Evolutionary conservation across 2,888 invertebrate species (phyloP).

Genomic region (Conus canariensis): DNA sequence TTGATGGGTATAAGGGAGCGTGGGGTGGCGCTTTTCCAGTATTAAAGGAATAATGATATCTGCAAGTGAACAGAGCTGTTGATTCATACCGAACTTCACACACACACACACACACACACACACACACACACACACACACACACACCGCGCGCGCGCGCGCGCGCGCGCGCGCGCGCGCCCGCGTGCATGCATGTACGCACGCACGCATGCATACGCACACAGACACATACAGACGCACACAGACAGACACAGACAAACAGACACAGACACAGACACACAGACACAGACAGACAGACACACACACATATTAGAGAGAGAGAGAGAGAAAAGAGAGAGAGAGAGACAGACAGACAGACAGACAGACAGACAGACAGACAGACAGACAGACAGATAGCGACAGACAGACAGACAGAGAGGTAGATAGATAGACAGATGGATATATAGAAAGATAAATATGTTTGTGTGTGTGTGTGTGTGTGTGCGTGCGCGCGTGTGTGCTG

Average conservation of each 20-base stretch:
- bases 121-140: conserved; percentile 21
- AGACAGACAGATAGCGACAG: not conserved
- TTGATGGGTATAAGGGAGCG: too few relatives aligned
- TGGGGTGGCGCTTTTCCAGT: too few relatives aligned
- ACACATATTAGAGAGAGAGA: not conserved
- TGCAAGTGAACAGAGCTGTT: not conserved
- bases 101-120: not conserved
- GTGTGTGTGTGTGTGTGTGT: not conserved
- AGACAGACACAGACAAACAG: conserved; percentile 7
- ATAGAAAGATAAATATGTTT: not conserved
- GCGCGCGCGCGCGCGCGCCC: too few relatives aligned
- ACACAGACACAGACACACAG: not conserved
- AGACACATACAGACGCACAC: too few relatives aligned
- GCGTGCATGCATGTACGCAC: too few relatives aligned
- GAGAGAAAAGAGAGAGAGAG: not conserved
- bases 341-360: not conserved
- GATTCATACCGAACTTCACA: not conserved
- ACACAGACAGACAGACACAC: not conserved
- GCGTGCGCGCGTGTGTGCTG: not conserved
- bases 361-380: not conserved
- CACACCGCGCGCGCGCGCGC: too few relatives aligned
- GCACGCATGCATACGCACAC: too few relatives aligned
- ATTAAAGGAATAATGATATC: too few relatives aligned
- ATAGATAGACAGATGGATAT: not conserved
- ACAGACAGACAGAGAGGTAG: not conserved